phyloP scores from a whole-genome alignment of 2,113 vertebrate genomes.

The Prionailurus bengalensis region DNA sequence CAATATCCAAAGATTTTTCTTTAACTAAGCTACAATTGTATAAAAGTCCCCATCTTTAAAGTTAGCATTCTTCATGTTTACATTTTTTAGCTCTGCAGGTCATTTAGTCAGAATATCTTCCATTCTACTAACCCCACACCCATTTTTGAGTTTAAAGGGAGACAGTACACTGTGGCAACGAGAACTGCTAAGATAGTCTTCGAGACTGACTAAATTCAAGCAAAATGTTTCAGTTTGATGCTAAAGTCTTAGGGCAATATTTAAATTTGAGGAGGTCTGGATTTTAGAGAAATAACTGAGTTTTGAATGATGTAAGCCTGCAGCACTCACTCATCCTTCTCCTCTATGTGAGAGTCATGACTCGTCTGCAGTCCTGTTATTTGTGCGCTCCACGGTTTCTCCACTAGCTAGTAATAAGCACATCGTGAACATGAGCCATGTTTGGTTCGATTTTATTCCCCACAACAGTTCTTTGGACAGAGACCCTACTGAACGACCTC shows the following conservation, averaged over 20 bases:
- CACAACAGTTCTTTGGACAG: background rate
- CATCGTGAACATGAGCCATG: background rate
- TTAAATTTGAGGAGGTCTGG: background rate
- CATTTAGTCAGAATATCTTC: constrained; percentile 28
- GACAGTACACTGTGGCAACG: background rate
- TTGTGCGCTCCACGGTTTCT: background rate
- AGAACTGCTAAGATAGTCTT: background rate
- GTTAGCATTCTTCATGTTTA: background rate
- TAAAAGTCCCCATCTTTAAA: constrained; percentile 11
- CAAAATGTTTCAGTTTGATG: constrained; percentile 34
- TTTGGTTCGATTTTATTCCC: background rate
- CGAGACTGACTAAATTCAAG: constrained; percentile 30
- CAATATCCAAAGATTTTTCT: background rate
- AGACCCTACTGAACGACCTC: background rate
- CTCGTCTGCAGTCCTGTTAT: too few relatives aligned
- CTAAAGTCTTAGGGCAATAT: background rate
- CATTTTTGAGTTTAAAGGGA: constrained; percentile 15
- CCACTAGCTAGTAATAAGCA: background rate
- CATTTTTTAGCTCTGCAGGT: background rate
- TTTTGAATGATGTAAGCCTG: background rate
- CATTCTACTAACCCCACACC: background rate
- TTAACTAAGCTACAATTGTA: background rate
- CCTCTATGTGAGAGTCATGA: background rate
- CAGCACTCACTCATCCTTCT: background rate
- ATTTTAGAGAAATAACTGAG: background rate